Percentiles rank a stretch among this genome's conserved stretches.
Conservation (phyloP, 2,113 vertebrate genomes). For the Hassar affinis region DNA sequence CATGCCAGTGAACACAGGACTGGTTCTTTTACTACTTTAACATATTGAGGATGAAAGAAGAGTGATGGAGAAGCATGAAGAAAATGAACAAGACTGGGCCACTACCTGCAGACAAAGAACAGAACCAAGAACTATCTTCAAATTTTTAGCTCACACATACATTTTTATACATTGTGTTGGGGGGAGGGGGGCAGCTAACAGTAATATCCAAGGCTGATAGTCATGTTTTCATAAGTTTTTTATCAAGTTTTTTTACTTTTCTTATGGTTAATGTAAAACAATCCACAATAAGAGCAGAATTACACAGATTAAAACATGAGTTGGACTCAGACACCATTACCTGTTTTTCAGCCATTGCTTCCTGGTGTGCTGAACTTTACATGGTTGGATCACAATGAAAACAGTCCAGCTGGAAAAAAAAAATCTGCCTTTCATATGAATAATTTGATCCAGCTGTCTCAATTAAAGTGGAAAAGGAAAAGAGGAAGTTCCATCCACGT, state of each 20-base stretch:
- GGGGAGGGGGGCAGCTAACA: neutral
- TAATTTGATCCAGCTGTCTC: conserved; percentile 52
- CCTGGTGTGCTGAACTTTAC: conserved; percentile 25
- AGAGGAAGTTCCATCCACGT: conserved; percentile 56
- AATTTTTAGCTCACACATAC: neutral
- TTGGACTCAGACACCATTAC: conserved; percentile 30
- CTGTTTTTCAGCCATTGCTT: conserved; percentile 33
- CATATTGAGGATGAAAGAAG: conserved; percentile 28
- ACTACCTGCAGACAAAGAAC: conserved; percentile 24
- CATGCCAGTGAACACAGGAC: conserved; percentile 39
- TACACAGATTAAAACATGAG: conserved; percentile 36
- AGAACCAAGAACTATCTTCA: neutral
- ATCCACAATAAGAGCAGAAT: neutral
- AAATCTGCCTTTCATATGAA: conserved; percentile 35
- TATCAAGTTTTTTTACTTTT: neutral
- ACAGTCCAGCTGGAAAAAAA: conserved; percentile 24
- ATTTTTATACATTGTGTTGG: neutral
- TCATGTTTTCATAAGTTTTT: neutral
- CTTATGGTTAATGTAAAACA: conserved; percentile 3
- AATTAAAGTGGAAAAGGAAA: conserved; percentile 49
- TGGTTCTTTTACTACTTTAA: conserved; percentile 42
- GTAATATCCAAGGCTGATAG: neutral
- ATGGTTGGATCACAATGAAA: conserved; percentile 40
- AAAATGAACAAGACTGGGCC: conserved; percentile 33
- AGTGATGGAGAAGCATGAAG: conserved; percentile 20